Conservation (phyloP, 1,140 invertebrate species). For the Choristoneura fumiferana region DNA sequence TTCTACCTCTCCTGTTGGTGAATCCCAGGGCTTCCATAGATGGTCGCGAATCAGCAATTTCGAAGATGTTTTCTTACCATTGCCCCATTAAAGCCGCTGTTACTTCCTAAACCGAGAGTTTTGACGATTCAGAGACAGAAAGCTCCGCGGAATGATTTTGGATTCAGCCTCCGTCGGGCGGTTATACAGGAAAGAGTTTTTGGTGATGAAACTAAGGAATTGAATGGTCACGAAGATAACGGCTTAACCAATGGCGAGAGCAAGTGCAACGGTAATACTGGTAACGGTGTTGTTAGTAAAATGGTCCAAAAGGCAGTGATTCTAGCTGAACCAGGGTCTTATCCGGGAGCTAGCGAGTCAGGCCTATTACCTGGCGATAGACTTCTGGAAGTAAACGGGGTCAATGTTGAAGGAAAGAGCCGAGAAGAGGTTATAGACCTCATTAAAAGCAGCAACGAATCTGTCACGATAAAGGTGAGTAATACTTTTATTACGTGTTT, state of each 20-base stretch:
- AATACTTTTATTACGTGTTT: conserved; percentile 17
- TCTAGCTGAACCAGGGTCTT: conserved; percentile 94
- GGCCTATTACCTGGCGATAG: conserved; percentile 95
- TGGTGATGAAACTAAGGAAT: conserved; percentile 57
- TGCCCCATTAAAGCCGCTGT: conserved; percentile 88
- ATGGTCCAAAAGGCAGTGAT: conserved; percentile 88
- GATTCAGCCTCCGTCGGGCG: conserved; percentile 94
- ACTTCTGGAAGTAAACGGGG: conserved; percentile 93
- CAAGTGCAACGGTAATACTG: conserved; percentile 55
- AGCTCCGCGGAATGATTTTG: conserved; percentile 93
- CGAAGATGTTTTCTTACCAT: conserved; percentile 86
- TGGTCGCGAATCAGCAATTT: conserved; percentile 86
- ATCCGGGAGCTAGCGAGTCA: conserved; percentile 87
- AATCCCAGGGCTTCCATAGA: conserved; percentile 88
- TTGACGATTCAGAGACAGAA: conserved; percentile 90
- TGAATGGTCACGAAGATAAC: conserved; percentile 53
- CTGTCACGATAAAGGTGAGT: conserved; percentile 90
- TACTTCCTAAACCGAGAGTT: conserved; percentile 86
- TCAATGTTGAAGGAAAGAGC: conserved; percentile 89
- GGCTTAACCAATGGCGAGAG: conserved; percentile 59
- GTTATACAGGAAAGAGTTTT: conserved; percentile 85
- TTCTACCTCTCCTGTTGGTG: conserved; percentile 88
- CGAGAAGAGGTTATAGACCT: conserved; percentile 96
- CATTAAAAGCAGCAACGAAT: conserved; percentile 91
- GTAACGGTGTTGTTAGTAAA: conserved; percentile 60